These are phyloP conservation scores for Melieria picta DNA, from an alignment of 2,888 invertebrate genomes.

Conservation along the genomic window DNA sequence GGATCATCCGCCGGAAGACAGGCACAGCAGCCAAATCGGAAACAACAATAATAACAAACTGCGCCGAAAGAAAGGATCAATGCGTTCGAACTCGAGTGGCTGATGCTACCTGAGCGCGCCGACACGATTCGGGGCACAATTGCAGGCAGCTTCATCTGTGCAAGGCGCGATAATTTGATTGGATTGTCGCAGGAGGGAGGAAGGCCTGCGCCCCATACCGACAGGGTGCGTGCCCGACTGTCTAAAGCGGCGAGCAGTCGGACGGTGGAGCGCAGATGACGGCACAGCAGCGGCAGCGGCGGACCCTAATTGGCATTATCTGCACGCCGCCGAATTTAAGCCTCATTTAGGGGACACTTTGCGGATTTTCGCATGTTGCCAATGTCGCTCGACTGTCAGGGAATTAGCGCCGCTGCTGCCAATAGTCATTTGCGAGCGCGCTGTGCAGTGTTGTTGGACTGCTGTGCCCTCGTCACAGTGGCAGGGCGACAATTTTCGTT, in stretches of 20 bases:
- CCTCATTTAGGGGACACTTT: constrained; percentile 67
- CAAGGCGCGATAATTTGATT: constrained; percentile 63
- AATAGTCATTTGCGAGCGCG: background rate
- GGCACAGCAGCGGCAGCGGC: background rate
- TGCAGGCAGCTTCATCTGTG: constrained; percentile 46
- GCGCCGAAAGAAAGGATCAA: constrained; percentile 20
- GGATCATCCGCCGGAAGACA: constrained; percentile 50
- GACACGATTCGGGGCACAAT: background rate
- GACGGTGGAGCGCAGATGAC: constrained; percentile 13
- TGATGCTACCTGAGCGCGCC: constrained; percentile 19
- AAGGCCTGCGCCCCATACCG: background rate
- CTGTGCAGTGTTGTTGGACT: constrained; percentile 10
- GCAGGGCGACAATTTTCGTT: constrained; percentile 36
- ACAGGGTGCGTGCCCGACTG: background rate
- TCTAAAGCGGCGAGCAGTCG: background rate
- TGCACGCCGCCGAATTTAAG: constrained; percentile 61
- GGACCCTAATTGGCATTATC: constrained; percentile 65
- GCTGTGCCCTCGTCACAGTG: constrained; percentile 18
- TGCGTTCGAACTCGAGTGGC: constrained; percentile 26
- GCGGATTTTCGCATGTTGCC: constrained; percentile 63
- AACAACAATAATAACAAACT: background rate
- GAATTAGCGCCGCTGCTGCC: constrained; percentile 58
- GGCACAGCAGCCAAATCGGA: background rate
- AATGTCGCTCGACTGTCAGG: constrained; percentile 39
- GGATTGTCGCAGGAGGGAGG: constrained; percentile 53